Conservation (phyloP, 1,140 invertebrate species). For the Saccostrea cuccullata region DNA sequence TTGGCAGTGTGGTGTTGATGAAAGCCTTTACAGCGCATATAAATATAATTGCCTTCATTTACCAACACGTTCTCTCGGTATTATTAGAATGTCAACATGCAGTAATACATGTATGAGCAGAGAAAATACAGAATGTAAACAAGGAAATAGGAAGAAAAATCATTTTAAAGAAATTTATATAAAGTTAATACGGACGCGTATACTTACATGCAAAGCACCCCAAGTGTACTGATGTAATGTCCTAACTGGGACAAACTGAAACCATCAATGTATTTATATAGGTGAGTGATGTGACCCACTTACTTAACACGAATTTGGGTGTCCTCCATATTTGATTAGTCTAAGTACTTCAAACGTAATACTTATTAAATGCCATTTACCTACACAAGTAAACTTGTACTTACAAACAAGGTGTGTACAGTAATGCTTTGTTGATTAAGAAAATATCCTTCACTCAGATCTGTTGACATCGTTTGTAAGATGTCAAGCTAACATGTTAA, state of each 20-base stretch:
- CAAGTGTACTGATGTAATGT: no score
- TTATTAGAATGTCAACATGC: neutral
- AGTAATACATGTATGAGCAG: neutral
- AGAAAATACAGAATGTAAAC: neutral
- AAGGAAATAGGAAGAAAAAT: neutral
- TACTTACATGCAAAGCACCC: no score
- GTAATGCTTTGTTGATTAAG: no score
- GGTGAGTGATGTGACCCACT: neutral
- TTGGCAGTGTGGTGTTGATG: neutral
- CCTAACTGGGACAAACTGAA: neutral
- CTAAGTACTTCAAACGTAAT: no score
- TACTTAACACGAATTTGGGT: neutral
- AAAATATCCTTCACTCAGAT: no score
- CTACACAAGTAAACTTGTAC: neutral
- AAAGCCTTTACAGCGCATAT: neutral
- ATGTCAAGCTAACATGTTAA: no score
- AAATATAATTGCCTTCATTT: neutral
- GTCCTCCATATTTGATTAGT: neutral
- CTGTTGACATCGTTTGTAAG: no score
- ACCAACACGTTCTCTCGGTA: neutral
- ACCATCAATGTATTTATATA: neutral
- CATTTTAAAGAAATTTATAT: no score
- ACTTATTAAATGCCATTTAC: neutral
- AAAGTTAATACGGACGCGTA: no score
- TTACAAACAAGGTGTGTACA: no score